These are phyloP conservation scores for Chloroceryle inda DNA, from an alignment of 2,797 vertebrate species.

Conservation along the genomic window DNA sequence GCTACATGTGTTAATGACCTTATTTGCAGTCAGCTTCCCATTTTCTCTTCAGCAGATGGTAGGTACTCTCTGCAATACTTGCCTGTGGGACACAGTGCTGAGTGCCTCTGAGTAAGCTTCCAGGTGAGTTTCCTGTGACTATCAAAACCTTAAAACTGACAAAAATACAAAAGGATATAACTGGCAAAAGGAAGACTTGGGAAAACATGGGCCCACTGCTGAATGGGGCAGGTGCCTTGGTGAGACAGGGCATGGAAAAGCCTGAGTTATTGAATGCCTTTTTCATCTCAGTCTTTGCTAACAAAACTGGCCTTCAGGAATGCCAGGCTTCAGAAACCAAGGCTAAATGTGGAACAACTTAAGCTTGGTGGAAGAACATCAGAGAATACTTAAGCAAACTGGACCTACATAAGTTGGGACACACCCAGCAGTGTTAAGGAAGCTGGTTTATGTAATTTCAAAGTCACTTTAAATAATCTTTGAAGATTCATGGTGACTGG, in stretches of 20 bases:
- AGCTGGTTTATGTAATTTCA: background rate
- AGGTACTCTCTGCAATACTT: fast-evolving
- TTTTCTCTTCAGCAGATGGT: background rate
- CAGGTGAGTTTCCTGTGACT: background rate
- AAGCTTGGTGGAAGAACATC: background rate
- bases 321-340: background rate
- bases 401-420: background rate
- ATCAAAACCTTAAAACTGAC: background rate
- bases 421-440: background rate
- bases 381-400: background rate
- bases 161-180: background rate
- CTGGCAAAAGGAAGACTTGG: background rate
- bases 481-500: background rate
- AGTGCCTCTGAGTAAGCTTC: background rate
- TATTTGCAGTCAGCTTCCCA: background rate
- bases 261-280: background rate
- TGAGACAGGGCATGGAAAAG: background rate
- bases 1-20: background rate
- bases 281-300: background rate
- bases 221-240: background rate
- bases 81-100: background rate
- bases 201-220: background rate
- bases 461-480: background rate
- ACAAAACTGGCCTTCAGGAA: background rate
- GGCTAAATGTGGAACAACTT: background rate